Evolutionary conservation across 2,888 invertebrate genomes (phyloP).

Genomic region (Lottia gigantea): DNA sequence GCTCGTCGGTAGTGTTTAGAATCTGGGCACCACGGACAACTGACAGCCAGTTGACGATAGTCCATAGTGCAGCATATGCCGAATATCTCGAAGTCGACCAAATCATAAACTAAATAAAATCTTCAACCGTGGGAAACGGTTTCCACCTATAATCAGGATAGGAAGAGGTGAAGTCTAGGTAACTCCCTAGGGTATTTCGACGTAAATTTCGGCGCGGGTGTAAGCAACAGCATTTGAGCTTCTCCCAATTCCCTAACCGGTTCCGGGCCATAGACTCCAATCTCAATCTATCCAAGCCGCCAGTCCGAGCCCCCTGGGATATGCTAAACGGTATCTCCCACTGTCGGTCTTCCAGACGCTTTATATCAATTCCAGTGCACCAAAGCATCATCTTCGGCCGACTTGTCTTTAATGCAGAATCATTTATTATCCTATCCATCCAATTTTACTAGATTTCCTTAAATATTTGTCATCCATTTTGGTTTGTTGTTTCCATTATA

Average conservation of each 20-base stretch:
- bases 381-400: too few relatives aligned
- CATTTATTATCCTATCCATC: too few relatives aligned
- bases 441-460: not conserved
- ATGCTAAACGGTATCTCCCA: not conserved
- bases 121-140: not conserved
- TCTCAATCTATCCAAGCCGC: not conserved
- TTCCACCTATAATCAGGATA: not conserved
- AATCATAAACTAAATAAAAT: not conserved
- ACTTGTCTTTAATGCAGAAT: too few relatives aligned
- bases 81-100: not conserved
- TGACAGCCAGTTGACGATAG: not conserved
- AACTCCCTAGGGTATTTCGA: not conserved
- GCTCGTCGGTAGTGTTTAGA: not conserved
- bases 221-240: not conserved
- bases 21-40: not conserved
- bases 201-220: not conserved
- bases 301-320: not conserved
- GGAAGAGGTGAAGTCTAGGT: not conserved
- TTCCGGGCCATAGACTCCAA: not conserved
- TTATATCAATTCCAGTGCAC: too few relatives aligned
- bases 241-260: not conserved
- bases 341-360: not conserved
- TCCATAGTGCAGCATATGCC: not conserved
- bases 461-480: conserved; percentile 18
- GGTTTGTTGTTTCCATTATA: conserved; percentile 25